These are phyloP conservation scores for Umimayanthus chanpuru DNA, from an alignment of 92 coral and sea anemone genomes.

Conservation along the genomic window DNA sequence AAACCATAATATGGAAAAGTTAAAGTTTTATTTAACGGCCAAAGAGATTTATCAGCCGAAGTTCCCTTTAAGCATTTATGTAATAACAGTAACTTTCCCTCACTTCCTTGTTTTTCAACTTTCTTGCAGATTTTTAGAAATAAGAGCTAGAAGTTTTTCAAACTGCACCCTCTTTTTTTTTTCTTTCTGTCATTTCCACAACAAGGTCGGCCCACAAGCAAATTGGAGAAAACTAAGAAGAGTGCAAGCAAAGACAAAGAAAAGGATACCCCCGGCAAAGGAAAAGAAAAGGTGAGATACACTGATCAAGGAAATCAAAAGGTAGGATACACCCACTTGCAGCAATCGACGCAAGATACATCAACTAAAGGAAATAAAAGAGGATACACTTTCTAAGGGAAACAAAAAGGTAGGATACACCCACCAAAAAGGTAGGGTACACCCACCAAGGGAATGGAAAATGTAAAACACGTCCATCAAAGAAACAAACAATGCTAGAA, in stretches of 20 bases:
- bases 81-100: background rate
- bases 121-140: no score
- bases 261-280: constrained; percentile 36
- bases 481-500: no score
- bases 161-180: background rate
- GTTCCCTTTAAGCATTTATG: background rate
- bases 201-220: constrained; percentile 75
- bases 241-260: constrained; percentile 56
- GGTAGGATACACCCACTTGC: constrained; percentile 20
- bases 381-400: no score
- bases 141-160: no score
- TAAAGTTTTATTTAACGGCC: no score
- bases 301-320: constrained; percentile 62
- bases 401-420: no score
- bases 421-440: no score
- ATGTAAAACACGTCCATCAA: no score
- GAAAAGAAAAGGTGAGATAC: constrained; percentile 65
- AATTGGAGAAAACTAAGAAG: constrained; percentile 60
- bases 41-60: no score
- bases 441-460: background rate
- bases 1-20: no score
- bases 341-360: background rate
- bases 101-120: background rate
- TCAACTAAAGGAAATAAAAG: background rate
- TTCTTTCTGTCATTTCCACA: background rate